phyloP scores from a whole-genome alignment of 2,113 vertebrate genomes.

The Eptesicus fuscus region DNA sequence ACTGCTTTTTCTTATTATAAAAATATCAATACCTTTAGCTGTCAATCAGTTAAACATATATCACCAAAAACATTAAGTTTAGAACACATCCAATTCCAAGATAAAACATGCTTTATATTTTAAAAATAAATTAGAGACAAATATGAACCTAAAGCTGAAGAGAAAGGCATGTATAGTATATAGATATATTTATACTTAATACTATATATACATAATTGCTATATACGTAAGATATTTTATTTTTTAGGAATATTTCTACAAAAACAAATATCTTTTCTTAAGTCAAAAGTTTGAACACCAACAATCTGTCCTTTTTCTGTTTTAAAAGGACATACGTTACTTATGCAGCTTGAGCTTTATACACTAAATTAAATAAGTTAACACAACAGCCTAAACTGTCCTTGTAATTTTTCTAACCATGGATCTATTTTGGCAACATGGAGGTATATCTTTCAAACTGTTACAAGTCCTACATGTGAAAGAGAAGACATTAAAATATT shows the following conservation, averaged over 20 bases:
- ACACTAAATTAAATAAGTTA: constrained; percentile 75
- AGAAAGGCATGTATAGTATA: constrained; percentile 71
- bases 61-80: constrained; percentile 74
- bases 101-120: constrained; percentile 79
- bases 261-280: constrained; percentile 71
- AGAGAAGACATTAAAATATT: constrained; percentile 68
- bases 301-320: constrained; percentile 58
- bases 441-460: constrained; percentile 83
- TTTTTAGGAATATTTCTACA: constrained; percentile 71
- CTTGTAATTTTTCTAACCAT: constrained; percentile 72
- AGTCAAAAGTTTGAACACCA: constrained; percentile 74
- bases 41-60: constrained; percentile 75
- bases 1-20: constrained; percentile 72
- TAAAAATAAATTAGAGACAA: constrained; percentile 80
- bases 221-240: constrained; percentile 72
- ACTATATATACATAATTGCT: constrained; percentile 75
- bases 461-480: constrained; percentile 72
- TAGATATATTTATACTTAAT: constrained; percentile 68
- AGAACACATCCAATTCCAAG: constrained; percentile 76
- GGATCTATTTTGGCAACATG: constrained; percentile 81
- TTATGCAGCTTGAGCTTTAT: constrained; percentile 74
- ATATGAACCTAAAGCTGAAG: constrained; percentile 69
- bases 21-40: constrained; percentile 73
- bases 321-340: constrained; percentile 71
- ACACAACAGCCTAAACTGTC: constrained; percentile 74